Evolutionary conservation across 2,113 vertebrate species (phyloP), one percentile per base, ranked within the genome.

Genomic region (Aleadryas rufinucha): DNA sequence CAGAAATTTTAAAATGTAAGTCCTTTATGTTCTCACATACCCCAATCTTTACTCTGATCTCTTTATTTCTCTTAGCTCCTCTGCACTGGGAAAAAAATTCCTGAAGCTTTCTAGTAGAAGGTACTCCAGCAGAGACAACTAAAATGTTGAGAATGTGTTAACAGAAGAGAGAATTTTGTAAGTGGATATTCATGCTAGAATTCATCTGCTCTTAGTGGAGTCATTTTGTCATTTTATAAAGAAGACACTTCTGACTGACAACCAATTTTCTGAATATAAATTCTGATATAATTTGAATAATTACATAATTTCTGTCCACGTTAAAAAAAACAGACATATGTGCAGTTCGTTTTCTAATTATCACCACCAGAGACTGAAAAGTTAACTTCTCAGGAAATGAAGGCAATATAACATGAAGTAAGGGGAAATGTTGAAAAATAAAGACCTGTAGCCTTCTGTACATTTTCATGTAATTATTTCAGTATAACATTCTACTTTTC

Each of bases 231-330:
- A 93, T 96, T 94, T 95, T 72, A 54, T 75, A 92, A 87, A 93
- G 93, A 94, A 69, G 93, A 95, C 79, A 77, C 75, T 96, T 94
- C 50, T 96, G 95, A 96, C 82, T 97, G 96, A 96, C 96, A 97
- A 95, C 92, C 93, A 88, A 93, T 97, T 95, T 94, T 93, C 75
- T 86, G 90, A 95, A 96, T 94, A 93, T 95, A 91, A 96, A 95
- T 96, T 92, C 90, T 95, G 95, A 92, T 96, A 95, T 95, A 95
- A 95, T 96, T 97, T 96, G 95, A 97, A 96, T 96, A 96, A 97
- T 97, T 94, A 96, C 92, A 96, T 95, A 95, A 96, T 95, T 96
- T 95, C 95, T 96, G 96, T 96, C 96, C 96, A 94, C 18, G 13
- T 95, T 91, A 45, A 90, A 88, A 84, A 84, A 93, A 94, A 14